Evolutionary conservation across 2,888 invertebrate genomes (phyloP), one percentile per base, ranked within the genome.

Genomic region (Drosophila imparisetae): DNA sequence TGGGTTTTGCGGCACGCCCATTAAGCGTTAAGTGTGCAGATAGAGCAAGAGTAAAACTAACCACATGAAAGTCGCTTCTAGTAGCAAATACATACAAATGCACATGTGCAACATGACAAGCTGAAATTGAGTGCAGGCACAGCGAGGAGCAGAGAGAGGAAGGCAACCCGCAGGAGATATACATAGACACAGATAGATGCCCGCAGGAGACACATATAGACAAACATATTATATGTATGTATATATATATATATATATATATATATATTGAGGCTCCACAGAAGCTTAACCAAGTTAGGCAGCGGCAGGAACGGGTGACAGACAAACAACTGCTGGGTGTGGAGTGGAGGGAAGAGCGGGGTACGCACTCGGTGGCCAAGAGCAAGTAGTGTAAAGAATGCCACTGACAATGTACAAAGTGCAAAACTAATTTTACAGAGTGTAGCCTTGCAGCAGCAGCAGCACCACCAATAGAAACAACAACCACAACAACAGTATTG

Each of bases 381-480:
- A 54, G 66, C 73, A 77, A 76, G 83, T 84, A 84, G 83, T 84
- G 86, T 74, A 88, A 85, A 87, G 89, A 87, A 87, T 90, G 89
- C 86, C 71, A 89, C 82, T 86, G 89, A 87, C 90, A 90, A 89
- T 84, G 86, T 89, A 87, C 91, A 90, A 91, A 90, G 89, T 88
- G 88, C 84, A 87, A 90, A 90, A 90, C 90, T 90, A 90, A 90
- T 91, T 91, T 90, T 77, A 83, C 82, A 87, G 84, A 90, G 89
- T 89, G 85, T 78, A 86, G 75, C 80, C 77, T 72, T 62, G 65
- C 75, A 78, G 72, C 80, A 79, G 38, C 58, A 74, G 6, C 49
- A 32, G 0, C 68, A 53, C n/a, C 66, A 65, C 21, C 45, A 53
- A 61, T 38, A 78, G 48, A 45, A 72, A 24, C 50, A 62, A 27